Conservation (phyloP, 2,888 invertebrate species). For the Eutolmus rufibarbis region DNA sequence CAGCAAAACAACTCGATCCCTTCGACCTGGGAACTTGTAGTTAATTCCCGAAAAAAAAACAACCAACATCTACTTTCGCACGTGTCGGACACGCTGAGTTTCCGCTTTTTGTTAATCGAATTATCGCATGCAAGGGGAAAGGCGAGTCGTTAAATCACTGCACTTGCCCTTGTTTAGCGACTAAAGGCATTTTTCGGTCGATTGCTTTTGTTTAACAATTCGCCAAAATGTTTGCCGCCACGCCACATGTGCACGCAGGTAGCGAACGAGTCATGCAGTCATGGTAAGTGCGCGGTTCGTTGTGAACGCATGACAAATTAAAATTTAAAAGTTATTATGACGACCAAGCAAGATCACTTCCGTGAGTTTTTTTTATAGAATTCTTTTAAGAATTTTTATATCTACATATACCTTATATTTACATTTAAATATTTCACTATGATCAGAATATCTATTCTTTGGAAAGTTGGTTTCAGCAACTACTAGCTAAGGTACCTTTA, state of each 20-base stretch:
- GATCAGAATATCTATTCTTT: no score
- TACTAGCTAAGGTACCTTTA: no score
- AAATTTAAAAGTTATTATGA: background rate
- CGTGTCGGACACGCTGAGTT: slow-evolving; percentile 8
- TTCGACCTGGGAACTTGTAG: background rate
- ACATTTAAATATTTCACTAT: background rate
- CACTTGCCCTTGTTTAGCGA: background rate
- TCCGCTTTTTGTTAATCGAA: slow-evolving; percentile 27
- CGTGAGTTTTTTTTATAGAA: background rate
- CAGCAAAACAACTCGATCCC: background rate
- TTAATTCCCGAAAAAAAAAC: background rate
- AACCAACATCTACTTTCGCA: background rate
- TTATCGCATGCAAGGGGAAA: slow-evolving; percentile 10
- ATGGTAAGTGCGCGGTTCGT: background rate
- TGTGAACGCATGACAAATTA: background rate
- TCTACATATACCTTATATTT: no score
- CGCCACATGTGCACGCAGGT: background rate
- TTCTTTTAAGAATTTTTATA: background rate
- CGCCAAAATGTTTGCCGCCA: background rate
- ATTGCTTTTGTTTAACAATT: background rate
- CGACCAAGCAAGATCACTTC: background rate
- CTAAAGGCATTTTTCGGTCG: background rate
- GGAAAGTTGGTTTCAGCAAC: no score
- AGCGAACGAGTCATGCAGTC: background rate
- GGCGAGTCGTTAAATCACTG: slow-evolving; percentile 13